phyloP scores from a whole-genome alignment of 1,140 invertebrate genomes.

The Dolichoris vasculosae region DNA sequence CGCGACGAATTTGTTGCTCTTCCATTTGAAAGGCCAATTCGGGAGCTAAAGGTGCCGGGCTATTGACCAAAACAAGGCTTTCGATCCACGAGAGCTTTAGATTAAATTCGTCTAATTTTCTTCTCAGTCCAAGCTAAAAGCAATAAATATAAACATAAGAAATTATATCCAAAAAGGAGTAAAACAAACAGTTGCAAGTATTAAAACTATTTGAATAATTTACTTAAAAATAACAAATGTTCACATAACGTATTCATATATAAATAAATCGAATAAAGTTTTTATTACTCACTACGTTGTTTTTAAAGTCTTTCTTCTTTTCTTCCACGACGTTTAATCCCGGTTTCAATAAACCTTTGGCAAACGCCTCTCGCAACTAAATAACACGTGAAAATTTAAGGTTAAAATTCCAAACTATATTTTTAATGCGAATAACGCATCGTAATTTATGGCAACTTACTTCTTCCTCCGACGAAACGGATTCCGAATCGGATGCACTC shows the following conservation, averaged over 20 bases:
- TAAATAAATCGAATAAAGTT: no score
- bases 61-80: constrained; percentile 84
- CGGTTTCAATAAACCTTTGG: constrained; percentile 85
- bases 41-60: constrained; percentile 85
- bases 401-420: constrained; percentile 52
- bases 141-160: background rate
- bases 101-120: constrained; percentile 83
- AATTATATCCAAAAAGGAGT: constrained; percentile 7
- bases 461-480: constrained; percentile 71
- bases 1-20: constrained; percentile 81
- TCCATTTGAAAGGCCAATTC: constrained; percentile 86
- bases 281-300: constrained; percentile 75
- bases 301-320: constrained; percentile 78
- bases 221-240: background rate
- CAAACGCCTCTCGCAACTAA: constrained; percentile 90
- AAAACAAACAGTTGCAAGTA: background rate
- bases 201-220: background rate
- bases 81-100: constrained; percentile 89
- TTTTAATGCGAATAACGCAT: background rate
- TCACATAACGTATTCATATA: no score
- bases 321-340: constrained; percentile 84
- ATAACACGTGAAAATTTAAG: constrained; percentile 60
- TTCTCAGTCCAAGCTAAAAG: constrained; percentile 73
- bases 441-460: constrained; percentile 63
- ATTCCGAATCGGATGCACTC: constrained; percentile 67